Conservation (phyloP, 2,888 invertebrate genomes). For the Lucinisca nassula region DNA sequence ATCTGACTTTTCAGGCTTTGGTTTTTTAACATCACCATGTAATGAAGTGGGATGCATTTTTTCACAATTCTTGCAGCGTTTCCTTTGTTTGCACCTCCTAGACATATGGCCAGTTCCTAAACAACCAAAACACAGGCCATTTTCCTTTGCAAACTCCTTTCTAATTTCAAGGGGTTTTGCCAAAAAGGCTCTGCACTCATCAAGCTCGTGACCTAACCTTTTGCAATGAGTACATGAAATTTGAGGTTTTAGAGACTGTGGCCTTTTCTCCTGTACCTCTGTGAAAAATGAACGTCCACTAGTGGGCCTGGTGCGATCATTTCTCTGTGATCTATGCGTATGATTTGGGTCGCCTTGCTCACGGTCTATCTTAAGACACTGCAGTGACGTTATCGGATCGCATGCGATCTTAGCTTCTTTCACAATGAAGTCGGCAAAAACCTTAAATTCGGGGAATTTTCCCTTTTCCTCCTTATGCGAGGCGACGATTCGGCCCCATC, state of each 20-base stretch:
- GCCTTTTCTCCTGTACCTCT: background rate
- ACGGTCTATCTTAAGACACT: slow-evolving; percentile 5
- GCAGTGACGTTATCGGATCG: slow-evolving; percentile 62
- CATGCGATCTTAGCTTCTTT: slow-evolving; percentile 65
- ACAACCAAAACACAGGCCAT: slow-evolving; percentile 53
- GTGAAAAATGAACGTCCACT: background rate
- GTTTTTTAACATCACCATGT: slow-evolving; percentile 40
- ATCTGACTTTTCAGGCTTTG: background rate
- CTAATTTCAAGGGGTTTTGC: slow-evolving; percentile 38
- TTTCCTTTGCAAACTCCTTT: slow-evolving; percentile 41
- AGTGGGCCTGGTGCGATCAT: too few relatives aligned
- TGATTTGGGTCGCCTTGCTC: background rate
- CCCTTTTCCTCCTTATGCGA: slow-evolving; percentile 5
- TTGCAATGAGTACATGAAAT: slow-evolving; percentile 27
- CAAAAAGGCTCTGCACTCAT: slow-evolving; percentile 36
- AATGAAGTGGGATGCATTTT: slow-evolving; percentile 48
- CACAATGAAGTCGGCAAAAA: slow-evolving; percentile 57
- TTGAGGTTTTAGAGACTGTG: background rate
- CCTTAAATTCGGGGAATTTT: slow-evolving; percentile 40
- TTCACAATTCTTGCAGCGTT: slow-evolving; percentile 38
- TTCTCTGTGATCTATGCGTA: background rate
- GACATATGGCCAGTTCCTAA: slow-evolving; percentile 43
- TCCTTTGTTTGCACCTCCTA: slow-evolving; percentile 35
- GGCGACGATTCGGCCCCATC: slow-evolving; percentile 38
- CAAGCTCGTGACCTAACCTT: slow-evolving; percentile 39